Base-by-base conservation (phyloP, 2,113 vertebrate species). In the Lepus europaeus region DNA sequence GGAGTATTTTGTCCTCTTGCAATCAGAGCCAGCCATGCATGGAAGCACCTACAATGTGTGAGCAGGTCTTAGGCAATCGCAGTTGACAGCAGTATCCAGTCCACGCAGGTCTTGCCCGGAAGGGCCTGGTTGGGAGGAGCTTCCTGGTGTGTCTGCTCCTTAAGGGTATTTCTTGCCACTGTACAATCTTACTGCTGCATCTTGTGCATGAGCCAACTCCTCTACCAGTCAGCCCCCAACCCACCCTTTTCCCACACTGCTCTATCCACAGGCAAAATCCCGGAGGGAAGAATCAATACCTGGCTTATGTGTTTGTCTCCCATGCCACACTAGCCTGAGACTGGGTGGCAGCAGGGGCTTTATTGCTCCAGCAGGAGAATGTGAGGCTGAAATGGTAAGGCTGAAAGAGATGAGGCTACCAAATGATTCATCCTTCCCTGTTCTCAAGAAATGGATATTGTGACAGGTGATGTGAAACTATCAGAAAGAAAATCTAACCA, bases 371-470 rank as follows among this genome's bases (percentile, higher is more conserved):
- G 33, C 16, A 29, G 33, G 33, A 87, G 59, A 16, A 81, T 61
- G 27, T 17, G 19, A 93, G 73, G 22, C 53, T 45, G 89, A 93
- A 19, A 97, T 12, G 39, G 19, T n/a, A 74, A 69, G 17, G n/a
- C 56, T 16, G n/a, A 66, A 53, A 36, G 36, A 51, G 53, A 2
- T 39, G 10, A 73, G 17, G 53, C 9, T 23, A 68, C 49, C n/a
- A 31, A 61, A 33, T n/a, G 63, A 86, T 63, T 69, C 68, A 73
- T 25, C 53, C 12, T 66, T 51, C 13, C 5, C 22, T 68, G 14
- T 81, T 85, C 64, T 89, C n/a, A 87, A 72, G 87, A 92, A 92
- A 73, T 19, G 73, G 29, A 61, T 76, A 17, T 49, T 59, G 64
- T 88, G 56, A 68, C 80, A 45, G 4, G 16, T 78, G 49, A 82